A percentile compares a stretch with the other conserved stretches of the same genome.
phyloP scores from a whole-genome alignment of 2,888 invertebrate genomes.

The Cosmia pyralina region DNA sequence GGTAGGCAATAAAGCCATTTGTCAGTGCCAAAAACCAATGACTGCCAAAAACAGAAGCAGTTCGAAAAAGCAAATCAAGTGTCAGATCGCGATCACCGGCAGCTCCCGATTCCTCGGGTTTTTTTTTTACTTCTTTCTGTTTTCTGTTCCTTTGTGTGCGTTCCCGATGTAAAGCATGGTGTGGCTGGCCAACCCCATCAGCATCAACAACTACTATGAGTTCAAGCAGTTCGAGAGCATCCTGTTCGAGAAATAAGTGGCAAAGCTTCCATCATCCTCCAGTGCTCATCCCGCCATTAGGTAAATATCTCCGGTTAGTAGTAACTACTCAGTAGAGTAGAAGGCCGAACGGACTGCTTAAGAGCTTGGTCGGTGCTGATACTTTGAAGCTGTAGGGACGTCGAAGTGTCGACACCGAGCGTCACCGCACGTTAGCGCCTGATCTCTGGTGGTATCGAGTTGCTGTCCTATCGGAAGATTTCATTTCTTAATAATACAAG shows the following conservation, averaged over 20 bases:
- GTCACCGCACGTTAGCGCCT: not conserved
- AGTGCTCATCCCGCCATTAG: slow-evolving; percentile 38
- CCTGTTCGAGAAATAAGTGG: slow-evolving; percentile 68
- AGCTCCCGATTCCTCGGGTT: not conserved
- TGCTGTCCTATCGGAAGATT: no score
- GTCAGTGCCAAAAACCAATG: not conserved
- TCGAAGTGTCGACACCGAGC: not conserved
- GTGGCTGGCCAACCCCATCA: slow-evolving; percentile 75
- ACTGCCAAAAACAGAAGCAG: slow-evolving; percentile 9
- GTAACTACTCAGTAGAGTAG: no score
- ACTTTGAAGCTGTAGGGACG: not conserved
- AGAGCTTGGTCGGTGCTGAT: no score
- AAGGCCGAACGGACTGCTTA: not conserved
- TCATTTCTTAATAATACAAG: no score
- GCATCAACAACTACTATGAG: slow-evolving; percentile 81
- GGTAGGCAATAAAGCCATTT: not conserved
- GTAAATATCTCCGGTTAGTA: slow-evolving; percentile 22
- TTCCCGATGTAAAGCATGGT: slow-evolving; percentile 45
- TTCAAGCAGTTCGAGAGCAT: slow-evolving; percentile 74
- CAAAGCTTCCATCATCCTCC: slow-evolving; percentile 28
- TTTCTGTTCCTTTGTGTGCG: slow-evolving; percentile 23
- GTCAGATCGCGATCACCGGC: slow-evolving; percentile 10
- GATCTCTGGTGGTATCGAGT: not conserved
- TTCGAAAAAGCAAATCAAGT: slow-evolving; percentile 2
- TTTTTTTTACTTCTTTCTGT: slow-evolving; percentile 8